Evolutionary conservation across 2,888 invertebrate genomes (phyloP).

Genomic region (Andrena praecox): DNA sequence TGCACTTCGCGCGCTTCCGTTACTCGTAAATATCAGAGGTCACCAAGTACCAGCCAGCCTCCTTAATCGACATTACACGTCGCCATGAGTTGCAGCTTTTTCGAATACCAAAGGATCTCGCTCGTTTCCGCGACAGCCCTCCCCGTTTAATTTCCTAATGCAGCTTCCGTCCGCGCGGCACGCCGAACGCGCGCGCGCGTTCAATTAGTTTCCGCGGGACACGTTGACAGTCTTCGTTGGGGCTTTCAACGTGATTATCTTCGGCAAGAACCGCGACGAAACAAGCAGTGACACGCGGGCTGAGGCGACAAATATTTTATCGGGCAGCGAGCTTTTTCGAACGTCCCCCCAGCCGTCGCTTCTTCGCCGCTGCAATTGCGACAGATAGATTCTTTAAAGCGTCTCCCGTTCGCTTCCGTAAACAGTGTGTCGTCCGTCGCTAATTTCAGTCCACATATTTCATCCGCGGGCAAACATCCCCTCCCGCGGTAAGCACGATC

Average conservation of each 20-base stretch:
- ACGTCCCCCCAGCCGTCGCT: conserved; percentile 7
- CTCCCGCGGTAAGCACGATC: background rate
- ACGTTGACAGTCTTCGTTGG: background rate
- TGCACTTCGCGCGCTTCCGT: no score
- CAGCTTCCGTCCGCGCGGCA: background rate
- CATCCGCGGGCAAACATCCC: conserved; percentile 18
- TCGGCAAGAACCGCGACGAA: background rate
- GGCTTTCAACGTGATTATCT: conserved; percentile 15
- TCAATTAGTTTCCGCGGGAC: background rate
- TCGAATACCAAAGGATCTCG: background rate
- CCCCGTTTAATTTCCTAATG: conserved; percentile 8
- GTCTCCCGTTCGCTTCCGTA: conserved; percentile 10
- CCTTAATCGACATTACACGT: background rate
- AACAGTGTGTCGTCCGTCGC: conserved; percentile 12
- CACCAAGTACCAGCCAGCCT: background rate
- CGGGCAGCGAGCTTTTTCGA: background rate
- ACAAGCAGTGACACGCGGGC: background rate
- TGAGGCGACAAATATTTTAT: conserved; percentile 8
- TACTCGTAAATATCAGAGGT: background rate
- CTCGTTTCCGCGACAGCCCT: background rate
- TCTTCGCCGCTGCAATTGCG: conserved; percentile 7
- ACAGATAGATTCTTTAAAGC: conserved; percentile 16
- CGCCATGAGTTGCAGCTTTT: background rate
- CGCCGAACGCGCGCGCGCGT: background rate
- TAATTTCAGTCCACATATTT: conserved; percentile 46